Base-by-base conservation (phyloP, 2,888 invertebrate species). In the Rhopalosiphum nymphaeae region DNA sequence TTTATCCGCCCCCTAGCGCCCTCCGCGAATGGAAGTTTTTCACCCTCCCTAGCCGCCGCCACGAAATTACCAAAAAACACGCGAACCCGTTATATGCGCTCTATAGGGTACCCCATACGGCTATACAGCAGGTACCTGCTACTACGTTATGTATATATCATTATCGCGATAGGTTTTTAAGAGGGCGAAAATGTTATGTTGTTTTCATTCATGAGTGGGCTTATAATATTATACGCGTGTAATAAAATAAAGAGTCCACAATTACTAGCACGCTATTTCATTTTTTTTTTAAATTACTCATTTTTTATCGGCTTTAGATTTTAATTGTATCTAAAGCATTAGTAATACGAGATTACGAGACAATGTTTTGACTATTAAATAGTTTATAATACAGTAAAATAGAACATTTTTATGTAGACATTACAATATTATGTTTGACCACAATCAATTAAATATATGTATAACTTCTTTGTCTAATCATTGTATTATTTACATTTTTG, bases 111-210 rank as follows among this genome's bases (percentile, higher is more conserved):
- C 36, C 78, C 78, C 36, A 78, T 36, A 36, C 67, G 11, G n/a
- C 13, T 61, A 21, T 53, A 46, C 44, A 46, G 44, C 16, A 49
- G 49, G 44, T 61, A 29, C 78, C 78, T 78, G 44, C 42, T 53
- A 56, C 4, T 56, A 42, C 26, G 56, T 88, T 88, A 56, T 89
- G 44, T 42, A 29, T 44, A 44, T 56, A 44, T 29, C 57, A 49
- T 88, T 88, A 92, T 92, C 88, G 78, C 44, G 44, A 89, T 92
- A 44, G 89, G 53, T 78, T 92, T 89, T 78, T 92, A 92, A 92
- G 92, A 89, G 92, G 92, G 88, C 78, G 88, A 92, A 67, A 89
- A 89, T 56, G 53, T 92, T 88, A 89, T 46, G 88, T 92, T 21
- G 44, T 92, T 89, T 89, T 67, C 78, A 53, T 92, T 92, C 88